A percentile compares a stretch with the other conserved stretches of the same genome.
Conservation (phyloP, 1,140 invertebrate genomes). For the Pseudomyrmex gracilis region DNA sequence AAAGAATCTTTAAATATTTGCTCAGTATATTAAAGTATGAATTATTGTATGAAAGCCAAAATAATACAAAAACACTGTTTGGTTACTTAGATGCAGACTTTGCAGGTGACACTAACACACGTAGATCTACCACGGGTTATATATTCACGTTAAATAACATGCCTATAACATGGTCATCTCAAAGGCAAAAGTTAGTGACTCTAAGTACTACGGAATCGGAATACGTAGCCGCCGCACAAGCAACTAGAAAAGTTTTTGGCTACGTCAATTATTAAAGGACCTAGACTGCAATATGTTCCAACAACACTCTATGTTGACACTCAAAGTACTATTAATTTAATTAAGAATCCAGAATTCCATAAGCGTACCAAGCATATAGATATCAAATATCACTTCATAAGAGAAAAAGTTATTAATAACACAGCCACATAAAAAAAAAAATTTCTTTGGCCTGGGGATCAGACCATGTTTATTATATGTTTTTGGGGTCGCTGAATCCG, state of each 20-base stretch:
- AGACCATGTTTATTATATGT: too few species aligned
- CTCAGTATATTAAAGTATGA: slow-evolving; percentile 6
- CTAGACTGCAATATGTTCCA: slow-evolving; percentile 33
- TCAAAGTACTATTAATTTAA: slow-evolving; percentile 79
- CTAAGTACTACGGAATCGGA: slow-evolving; percentile 81
- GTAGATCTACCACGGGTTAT: slow-evolving; percentile 46
- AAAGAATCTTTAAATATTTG: slow-evolving; percentile 64
- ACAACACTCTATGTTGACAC: slow-evolving; percentile 68
- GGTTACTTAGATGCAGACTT: slow-evolving; percentile 55
- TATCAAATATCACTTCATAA: slow-evolving; percentile 78
- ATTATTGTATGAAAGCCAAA: slow-evolving; percentile 28
- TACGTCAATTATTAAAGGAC: too few species aligned
- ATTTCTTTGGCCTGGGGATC: too few species aligned
- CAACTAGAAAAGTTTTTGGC: slow-evolving; percentile 77
- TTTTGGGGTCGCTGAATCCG: too few species aligned
- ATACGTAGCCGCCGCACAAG: slow-evolving; percentile 80
- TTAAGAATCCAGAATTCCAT: slow-evolving; percentile 77
- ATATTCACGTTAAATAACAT: slow-evolving; percentile 14
- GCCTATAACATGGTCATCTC: slow-evolving; percentile 17
- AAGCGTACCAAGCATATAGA: slow-evolving; percentile 79
- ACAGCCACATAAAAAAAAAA: too few species aligned
- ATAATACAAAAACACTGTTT: background rate
- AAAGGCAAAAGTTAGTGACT: slow-evolving; percentile 4
- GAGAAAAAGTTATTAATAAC: slow-evolving; percentile 68
- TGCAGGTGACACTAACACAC: slow-evolving; percentile 20